Conservation (phyloP, 2,888 invertebrate species). For the Drosophila quasianomalipes region DNA sequence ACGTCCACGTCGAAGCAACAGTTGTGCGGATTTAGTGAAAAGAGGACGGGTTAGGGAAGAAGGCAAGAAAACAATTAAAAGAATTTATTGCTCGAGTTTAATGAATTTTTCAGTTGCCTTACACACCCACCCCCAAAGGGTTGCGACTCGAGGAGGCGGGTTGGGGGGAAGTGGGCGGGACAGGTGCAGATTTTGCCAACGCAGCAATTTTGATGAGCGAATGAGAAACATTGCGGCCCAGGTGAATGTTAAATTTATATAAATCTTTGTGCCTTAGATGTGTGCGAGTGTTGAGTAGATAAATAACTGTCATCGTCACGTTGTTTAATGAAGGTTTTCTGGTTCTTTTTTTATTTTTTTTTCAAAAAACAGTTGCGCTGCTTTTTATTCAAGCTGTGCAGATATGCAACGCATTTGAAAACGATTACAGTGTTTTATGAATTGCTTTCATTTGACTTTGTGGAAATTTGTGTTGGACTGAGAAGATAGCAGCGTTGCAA, state of each 20-base stretch:
- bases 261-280: conserved; percentile 51
- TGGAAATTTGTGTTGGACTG: neutral
- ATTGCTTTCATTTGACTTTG: neutral
- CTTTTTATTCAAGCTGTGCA: neutral
- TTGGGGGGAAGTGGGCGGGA: neutral
- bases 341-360: conserved; percentile 4
- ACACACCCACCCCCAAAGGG: conserved; percentile 7
- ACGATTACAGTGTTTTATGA: neutral
- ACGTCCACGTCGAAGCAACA: neutral
- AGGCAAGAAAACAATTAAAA: conserved; percentile 73
- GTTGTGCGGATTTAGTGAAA: conserved; percentile 1
- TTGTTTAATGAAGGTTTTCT: conserved; percentile 68
- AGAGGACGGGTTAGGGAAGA: neutral
- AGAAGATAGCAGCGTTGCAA: neutral
- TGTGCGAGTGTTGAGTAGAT: conserved; percentile 19
- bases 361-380: neutral
- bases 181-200: conserved; percentile 3
- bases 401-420: neutral
- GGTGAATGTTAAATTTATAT: conserved; percentile 63
- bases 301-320: conserved; percentile 64
- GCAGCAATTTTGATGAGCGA: conserved; percentile 43
- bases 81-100: conserved; percentile 74
- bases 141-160: neutral
- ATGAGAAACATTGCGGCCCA: conserved; percentile 55
- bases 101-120: conserved; percentile 79